These are phyloP conservation scores for Dolomedes plantarius DNA, from an alignment of 2,888 invertebrate genomes.

Conservation along the genomic window DNA sequence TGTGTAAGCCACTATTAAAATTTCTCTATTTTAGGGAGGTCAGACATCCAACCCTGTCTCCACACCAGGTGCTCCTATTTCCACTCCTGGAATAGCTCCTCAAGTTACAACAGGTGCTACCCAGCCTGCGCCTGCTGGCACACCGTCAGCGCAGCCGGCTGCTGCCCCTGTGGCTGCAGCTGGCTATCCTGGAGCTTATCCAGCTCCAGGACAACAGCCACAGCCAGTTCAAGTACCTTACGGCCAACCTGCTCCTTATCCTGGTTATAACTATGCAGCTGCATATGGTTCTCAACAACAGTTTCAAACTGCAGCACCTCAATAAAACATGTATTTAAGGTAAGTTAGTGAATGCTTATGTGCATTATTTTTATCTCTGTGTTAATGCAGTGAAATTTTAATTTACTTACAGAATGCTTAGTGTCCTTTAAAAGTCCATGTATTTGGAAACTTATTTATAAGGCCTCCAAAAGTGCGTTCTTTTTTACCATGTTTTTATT, in stretches of 20 bases:
- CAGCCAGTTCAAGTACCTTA: conserved; percentile 61
- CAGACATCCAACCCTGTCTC: conserved; percentile 24
- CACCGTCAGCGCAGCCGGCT: conserved; percentile 58
- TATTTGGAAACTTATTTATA: no score
- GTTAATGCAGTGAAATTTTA: no score
- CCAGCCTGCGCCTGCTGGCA: conserved; percentile 40
- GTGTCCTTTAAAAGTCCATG: no score
- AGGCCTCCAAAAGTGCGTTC: no score
- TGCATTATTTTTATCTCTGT: no score
- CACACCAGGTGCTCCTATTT: conserved; percentile 39
- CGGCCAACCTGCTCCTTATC: conserved; percentile 63
- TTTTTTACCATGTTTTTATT: no score
- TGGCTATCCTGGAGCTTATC: conserved; percentile 56
- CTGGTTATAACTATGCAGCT: conserved; percentile 63
- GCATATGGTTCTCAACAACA: conserved; percentile 62
- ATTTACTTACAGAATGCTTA: no score
- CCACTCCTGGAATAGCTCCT: conserved; percentile 23
- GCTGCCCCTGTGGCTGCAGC: conserved; percentile 53
- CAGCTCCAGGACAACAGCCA: conserved; percentile 58
- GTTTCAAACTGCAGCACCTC: conserved; percentile 50
- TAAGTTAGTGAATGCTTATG: no score
- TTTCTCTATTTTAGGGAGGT: conserved; percentile 33
- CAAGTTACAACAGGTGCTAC: conserved; percentile 19
- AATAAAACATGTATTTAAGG: conserved; percentile 18
- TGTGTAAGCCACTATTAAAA: no score